These are phyloP conservation scores for Chrysochloris asiatica DNA, from an alignment of 2,113 vertebrate genomes.

Conservation along the genomic window DNA sequence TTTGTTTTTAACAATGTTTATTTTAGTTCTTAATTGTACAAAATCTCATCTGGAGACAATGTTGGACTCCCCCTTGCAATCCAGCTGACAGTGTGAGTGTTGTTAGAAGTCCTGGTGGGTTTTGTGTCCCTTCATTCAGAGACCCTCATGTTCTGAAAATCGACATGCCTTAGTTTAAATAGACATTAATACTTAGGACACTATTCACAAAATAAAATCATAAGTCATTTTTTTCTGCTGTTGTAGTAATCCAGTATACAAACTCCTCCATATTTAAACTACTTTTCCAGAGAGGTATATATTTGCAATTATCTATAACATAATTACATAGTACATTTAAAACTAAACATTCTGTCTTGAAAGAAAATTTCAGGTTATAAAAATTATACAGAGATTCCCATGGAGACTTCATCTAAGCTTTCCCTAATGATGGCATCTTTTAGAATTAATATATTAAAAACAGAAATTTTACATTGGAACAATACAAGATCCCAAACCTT, in stretches of 20 bases:
- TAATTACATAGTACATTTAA: background rate
- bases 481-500: too few relatives aligned
- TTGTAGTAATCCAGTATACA: background rate
- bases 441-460: too few relatives aligned
- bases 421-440: too few relatives aligned
- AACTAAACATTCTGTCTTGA: too few relatives aligned
- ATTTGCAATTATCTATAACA: constrained; percentile 4
- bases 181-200: background rate
- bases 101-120: too few relatives aligned
- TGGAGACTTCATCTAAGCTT: too few relatives aligned
- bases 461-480: too few relatives aligned
- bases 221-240: background rate
- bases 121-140: background rate
- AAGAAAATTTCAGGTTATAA: too few relatives aligned
- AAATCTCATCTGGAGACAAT: background rate
- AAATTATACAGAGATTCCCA: too few relatives aligned
- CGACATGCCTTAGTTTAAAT: background rate
- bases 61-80: too few relatives aligned
- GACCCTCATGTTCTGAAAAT: background rate
- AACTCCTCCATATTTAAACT: background rate
- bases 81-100: too few relatives aligned
- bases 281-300: constrained; percentile 2
- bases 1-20: background rate
- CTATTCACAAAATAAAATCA: constrained; percentile 21
- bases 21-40: background rate